phyloP scores from a whole-genome alignment of 2,797 vertebrate genomes.

The Gymnocypris eckloni region DNA sequence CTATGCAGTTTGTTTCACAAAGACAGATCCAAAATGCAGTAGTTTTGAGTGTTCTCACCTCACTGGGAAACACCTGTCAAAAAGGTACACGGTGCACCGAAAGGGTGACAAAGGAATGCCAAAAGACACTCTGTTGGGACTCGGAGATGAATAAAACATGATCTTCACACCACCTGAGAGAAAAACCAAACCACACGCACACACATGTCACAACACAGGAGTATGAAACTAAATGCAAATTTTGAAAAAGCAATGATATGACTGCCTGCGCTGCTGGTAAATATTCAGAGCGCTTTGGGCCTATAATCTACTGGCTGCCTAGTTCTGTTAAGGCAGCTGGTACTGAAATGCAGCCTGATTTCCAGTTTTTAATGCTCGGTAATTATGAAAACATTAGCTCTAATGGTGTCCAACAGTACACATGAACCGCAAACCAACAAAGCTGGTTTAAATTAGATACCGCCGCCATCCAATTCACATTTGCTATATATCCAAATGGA shows the following conservation, averaged over 20 bases:
- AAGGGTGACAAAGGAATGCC: constrained; percentile 39
- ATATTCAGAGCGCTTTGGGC: constrained; percentile 7
- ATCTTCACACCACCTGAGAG: constrained; percentile 49
- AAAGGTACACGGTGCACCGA: constrained; percentile 19
- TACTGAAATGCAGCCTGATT: constrained; percentile 25
- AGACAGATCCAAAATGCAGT: constrained; percentile 29
- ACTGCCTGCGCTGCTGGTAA: background rate
- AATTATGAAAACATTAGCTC: constrained; percentile 25
- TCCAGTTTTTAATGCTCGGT: constrained; percentile 18
- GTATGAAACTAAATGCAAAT: constrained; percentile 35
- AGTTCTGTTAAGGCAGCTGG: constrained; percentile 20
- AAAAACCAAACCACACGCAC: constrained; percentile 24
- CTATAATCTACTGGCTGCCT: constrained; percentile 22
- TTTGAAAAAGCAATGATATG: constrained; percentile 28
- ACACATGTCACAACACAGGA: constrained; percentile 16
- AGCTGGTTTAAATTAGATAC: constrained; percentile 1
- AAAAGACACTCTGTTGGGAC: constrained; percentile 48
- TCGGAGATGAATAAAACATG: constrained; percentile 62
- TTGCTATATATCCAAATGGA: background rate
- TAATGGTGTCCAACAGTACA: constrained; percentile 11
- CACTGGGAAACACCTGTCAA: constrained; percentile 34
- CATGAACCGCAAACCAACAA: background rate
- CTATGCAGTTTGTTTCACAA: constrained; percentile 15
- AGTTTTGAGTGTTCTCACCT: constrained; percentile 40
- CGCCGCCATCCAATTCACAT: background rate